These are phyloP conservation scores for Aegotheles bennettii DNA, from an alignment of 2,113 vertebrate species.

Conservation along the genomic window DNA sequence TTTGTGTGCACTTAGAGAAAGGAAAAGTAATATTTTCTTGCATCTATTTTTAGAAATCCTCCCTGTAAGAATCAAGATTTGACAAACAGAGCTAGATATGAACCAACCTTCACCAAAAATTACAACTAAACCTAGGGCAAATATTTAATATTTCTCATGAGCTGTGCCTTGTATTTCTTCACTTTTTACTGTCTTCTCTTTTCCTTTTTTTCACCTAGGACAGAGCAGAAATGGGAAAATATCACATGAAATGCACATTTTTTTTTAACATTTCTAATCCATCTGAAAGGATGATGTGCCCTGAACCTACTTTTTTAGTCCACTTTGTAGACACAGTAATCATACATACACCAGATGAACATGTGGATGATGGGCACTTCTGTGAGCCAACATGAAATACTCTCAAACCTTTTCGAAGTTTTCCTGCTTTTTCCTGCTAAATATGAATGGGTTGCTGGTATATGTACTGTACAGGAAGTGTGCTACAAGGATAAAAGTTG, in stretches of 20 bases:
- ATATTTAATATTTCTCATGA: not conserved
- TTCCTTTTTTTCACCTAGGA: not conserved
- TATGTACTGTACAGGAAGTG: not conserved
- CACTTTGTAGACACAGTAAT: not conserved
- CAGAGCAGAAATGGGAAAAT: not conserved
- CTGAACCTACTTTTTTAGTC: not conserved
- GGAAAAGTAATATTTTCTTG: not conserved
- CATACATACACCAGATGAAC: not conserved
- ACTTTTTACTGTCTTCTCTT: not conserved
- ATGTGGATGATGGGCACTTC: not conserved
- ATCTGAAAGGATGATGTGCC: not conserved
- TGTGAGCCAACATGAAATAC: not conserved
- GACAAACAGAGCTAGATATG: not conserved
- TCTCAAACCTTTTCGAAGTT: not conserved
- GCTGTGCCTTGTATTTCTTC: not conserved
- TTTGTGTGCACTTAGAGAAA: not conserved
- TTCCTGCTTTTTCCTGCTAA: not conserved
- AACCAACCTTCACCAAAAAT: not conserved
- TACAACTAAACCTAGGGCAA: not conserved
- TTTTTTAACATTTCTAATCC: no score
- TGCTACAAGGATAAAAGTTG: rapidly evolving
- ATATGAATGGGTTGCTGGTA: not conserved
- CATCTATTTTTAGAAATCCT: not conserved
- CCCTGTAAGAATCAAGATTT: not conserved
- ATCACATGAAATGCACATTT: not conserved